Conservation (phyloP, 2,797 vertebrate genomes). For the Acanthurus lineatus region DNA sequence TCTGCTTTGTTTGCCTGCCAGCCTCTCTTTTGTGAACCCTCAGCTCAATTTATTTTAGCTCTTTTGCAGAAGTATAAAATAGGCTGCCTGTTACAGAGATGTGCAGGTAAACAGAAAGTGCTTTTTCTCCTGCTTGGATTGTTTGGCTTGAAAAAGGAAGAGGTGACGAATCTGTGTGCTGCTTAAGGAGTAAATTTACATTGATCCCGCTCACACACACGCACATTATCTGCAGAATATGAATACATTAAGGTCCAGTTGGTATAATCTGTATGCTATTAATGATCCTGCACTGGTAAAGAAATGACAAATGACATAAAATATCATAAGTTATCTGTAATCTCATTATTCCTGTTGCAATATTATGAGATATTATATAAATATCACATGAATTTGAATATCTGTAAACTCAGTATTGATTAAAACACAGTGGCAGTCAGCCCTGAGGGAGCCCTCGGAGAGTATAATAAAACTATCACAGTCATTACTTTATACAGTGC, state of each 20-base stretch:
- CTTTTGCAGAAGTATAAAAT: constrained; percentile 25
- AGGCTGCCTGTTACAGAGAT: constrained; percentile 21
- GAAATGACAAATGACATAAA: constrained; percentile 6
- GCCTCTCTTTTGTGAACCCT: constrained; percentile 36
- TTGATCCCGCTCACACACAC: background rate
- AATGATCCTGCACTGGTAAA: background rate
- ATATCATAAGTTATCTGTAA: background rate
- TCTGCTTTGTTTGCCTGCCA: constrained; percentile 33
- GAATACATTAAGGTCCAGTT: background rate
- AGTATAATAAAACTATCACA: constrained; percentile 14
- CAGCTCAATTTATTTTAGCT: constrained; percentile 33
- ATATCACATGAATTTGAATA: background rate
- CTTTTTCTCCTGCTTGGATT: constrained; percentile 29
- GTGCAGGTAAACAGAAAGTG: constrained; percentile 27
- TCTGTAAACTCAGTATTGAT: constrained; percentile 38
- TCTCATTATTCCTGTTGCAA: background rate
- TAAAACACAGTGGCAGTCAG: constrained; percentile 9
- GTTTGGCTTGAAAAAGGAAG: background rate
- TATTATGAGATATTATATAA: background rate
- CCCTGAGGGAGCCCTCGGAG: background rate
- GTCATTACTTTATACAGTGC: constrained; percentile 10
- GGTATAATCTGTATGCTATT: background rate
- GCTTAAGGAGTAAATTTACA: constrained; percentile 11
- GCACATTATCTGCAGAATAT: constrained; percentile 3
- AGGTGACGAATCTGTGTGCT: background rate